Conservation (phyloP, 2,797 vertebrate genomes). For the Pagetopsis macropterus region DNA sequence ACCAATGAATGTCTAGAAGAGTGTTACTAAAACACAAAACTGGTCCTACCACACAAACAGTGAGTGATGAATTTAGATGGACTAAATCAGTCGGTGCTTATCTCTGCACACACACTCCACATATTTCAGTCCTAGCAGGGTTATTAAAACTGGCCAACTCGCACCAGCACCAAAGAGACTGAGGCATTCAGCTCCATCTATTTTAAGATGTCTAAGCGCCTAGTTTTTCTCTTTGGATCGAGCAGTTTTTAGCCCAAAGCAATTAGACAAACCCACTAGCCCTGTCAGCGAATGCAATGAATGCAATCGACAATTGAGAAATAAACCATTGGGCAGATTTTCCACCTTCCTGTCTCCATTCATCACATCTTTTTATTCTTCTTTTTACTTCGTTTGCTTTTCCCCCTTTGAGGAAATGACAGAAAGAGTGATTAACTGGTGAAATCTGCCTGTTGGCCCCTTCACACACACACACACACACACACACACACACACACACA, state of each 20-base stretch:
- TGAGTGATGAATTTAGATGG: constrained; percentile 12
- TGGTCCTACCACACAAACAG: background rate
- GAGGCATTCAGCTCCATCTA: constrained; percentile 54
- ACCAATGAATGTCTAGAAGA: background rate
- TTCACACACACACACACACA: constrained; percentile 32
- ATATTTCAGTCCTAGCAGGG: constrained; percentile 23
- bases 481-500: too few relatives aligned
- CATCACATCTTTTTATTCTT: constrained; percentile 26
- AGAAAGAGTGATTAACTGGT: constrained; percentile 58
- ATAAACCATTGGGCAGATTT: constrained; percentile 44
- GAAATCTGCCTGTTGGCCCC: constrained; percentile 44
- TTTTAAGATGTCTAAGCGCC: constrained; percentile 53
- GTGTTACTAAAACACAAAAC: background rate
- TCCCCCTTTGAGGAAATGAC: constrained; percentile 54
- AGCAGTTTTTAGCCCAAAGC: constrained; percentile 60
- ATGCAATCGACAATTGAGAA: constrained; percentile 43
- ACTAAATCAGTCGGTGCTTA: constrained; percentile 42
- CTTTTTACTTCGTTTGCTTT: constrained; percentile 20
- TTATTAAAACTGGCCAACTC: constrained; percentile 47
- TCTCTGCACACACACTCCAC: constrained; percentile 22
- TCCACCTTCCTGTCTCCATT: constrained; percentile 46
- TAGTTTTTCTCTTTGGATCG: constrained; percentile 55
- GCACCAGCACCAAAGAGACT: constrained; percentile 40
- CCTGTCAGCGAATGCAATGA: constrained; percentile 53
- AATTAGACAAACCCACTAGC: constrained; percentile 62